Percentiles rank a stretch among this genome's conserved stretches.
These are phyloP conservation scores for Ptilonorhynchus violaceus DNA, from an alignment of 2,113 vertebrate species.

Conservation along the genomic window DNA sequence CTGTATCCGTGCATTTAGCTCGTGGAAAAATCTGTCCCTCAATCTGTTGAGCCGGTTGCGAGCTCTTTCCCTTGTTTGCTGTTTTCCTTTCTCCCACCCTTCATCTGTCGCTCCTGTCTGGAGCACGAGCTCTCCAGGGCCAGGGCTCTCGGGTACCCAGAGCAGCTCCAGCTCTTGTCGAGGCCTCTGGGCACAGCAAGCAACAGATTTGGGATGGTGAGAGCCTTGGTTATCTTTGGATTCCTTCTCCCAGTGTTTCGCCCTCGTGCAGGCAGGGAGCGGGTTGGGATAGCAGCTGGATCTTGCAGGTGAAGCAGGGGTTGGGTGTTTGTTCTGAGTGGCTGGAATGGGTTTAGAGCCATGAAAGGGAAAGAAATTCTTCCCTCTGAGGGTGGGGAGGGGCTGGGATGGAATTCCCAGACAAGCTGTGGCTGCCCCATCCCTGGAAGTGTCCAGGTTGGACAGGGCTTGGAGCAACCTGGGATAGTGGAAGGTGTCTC, in stretches of 20 bases:
- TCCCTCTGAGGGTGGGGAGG: neutral
- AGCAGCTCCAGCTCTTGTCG: neutral
- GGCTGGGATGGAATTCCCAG: neutral
- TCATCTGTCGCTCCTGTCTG: conserved; percentile 57
- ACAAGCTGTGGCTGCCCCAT: neutral
- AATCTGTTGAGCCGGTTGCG: conserved; percentile 31
- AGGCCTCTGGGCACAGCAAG: neutral
- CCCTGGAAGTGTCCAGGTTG: rapidly evolving
- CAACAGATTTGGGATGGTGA: neutral
- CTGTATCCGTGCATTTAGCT: conserved; percentile 36
- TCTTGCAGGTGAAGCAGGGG: rapidly evolving
- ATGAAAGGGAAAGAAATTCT: neutral
- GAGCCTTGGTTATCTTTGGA: neutral
- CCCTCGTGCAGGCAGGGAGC: neutral
- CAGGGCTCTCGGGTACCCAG: neutral
- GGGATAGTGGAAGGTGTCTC: neutral
- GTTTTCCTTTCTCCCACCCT: conserved; percentile 56
- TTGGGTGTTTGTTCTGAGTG: neutral
- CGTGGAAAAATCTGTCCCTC: conserved; percentile 56
- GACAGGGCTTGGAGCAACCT: neutral
- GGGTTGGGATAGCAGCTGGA: rapidly evolving
- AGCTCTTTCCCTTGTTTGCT: conserved; percentile 50
- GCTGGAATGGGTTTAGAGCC: neutral
- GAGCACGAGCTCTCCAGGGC: conserved; percentile 17
- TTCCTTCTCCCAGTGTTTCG: neutral